Percentiles rank a stretch among this genome's conserved stretches.
These are phyloP conservation scores for Enoplosus armatus DNA, from an alignment of 2,797 vertebrate genomes.

Conservation along the genomic window DNA sequence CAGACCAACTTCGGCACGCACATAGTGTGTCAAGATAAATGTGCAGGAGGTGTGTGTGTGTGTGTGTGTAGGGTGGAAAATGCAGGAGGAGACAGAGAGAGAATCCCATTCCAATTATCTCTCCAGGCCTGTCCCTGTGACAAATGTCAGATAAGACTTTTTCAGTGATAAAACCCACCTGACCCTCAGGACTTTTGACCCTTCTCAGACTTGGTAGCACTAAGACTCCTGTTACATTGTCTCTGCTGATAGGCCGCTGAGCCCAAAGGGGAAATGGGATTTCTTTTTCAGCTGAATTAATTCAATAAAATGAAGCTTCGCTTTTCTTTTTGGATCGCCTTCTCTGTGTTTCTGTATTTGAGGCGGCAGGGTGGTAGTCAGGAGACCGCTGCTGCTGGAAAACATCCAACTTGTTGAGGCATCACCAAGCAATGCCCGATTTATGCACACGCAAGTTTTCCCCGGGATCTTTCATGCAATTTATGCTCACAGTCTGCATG, in stretches of 20 bases:
- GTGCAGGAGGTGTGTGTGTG: slow-evolving; percentile 42
- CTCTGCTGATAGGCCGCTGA: slow-evolving; percentile 50
- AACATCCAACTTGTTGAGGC: slow-evolving; percentile 7
- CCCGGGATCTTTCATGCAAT: background rate
- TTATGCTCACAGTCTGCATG: background rate
- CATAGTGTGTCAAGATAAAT: slow-evolving; percentile 59
- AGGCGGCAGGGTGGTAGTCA: background rate
- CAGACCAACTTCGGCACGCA: slow-evolving; percentile 58
- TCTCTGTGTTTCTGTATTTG: slow-evolving; percentile 14
- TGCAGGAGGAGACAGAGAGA: slow-evolving; percentile 39
- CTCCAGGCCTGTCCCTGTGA: slow-evolving; percentile 59
- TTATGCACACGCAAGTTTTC: background rate
- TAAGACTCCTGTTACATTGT: slow-evolving; percentile 58
- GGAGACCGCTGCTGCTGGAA: background rate
- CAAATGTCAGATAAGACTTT: slow-evolving; percentile 76
- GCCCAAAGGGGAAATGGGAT: slow-evolving; percentile 46
- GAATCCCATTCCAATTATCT: slow-evolving; percentile 74
- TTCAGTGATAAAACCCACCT: slow-evolving; percentile 70
- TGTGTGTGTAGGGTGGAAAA: slow-evolving; percentile 30
- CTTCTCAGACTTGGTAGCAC: slow-evolving; percentile 50
- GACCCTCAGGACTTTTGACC: slow-evolving; percentile 69
- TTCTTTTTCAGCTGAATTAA: slow-evolving; percentile 45
- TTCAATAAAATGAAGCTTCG: slow-evolving; percentile 53
- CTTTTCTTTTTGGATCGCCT: slow-evolving; percentile 15
- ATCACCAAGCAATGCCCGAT: background rate